Evolutionary conservation across 2,888 invertebrate genomes (phyloP).

Genomic region (Steinernema hermaphroditum): DNA sequence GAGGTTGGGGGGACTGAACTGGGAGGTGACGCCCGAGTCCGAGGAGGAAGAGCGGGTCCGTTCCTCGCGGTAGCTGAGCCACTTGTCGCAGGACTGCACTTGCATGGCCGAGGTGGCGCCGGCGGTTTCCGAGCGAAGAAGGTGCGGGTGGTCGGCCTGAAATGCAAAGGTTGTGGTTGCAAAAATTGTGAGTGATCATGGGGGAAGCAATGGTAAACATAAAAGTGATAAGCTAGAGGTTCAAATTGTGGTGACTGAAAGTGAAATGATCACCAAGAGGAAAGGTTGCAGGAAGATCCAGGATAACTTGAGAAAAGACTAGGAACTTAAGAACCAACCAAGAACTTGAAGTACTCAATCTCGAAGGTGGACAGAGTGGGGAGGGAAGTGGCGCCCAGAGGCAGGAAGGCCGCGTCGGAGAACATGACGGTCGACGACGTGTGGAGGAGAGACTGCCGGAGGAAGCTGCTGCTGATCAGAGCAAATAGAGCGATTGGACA

Average conservation of each 20-base stretch:
- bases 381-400: neutral
- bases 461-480: neutral
- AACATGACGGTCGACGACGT: neutral
- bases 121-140: conserved; percentile 43
- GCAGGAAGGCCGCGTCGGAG: neutral
- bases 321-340: neutral
- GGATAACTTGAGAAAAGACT: neutral
- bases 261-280: no score
- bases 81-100: conserved; percentile 37
- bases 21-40: conserved; percentile 48
- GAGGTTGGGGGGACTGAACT: conserved; percentile 41
- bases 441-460: neutral
- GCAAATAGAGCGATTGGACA: neutral
- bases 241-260: neutral
- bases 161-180: neutral
- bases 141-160: conserved; percentile 39
- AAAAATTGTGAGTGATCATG: neutral
- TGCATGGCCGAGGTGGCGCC: conserved; percentile 46
- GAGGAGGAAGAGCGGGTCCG: conserved; percentile 45
- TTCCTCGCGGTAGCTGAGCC: conserved; percentile 45
- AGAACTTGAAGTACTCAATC: neutral
- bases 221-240: no score
- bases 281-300: neutral
- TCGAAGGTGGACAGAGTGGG: neutral
- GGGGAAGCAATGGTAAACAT: neutral